These are phyloP conservation scores for Rhynchopsitta pachyrhyncha DNA, from an alignment of 2,113 vertebrate genomes.

Conservation along the genomic window DNA sequence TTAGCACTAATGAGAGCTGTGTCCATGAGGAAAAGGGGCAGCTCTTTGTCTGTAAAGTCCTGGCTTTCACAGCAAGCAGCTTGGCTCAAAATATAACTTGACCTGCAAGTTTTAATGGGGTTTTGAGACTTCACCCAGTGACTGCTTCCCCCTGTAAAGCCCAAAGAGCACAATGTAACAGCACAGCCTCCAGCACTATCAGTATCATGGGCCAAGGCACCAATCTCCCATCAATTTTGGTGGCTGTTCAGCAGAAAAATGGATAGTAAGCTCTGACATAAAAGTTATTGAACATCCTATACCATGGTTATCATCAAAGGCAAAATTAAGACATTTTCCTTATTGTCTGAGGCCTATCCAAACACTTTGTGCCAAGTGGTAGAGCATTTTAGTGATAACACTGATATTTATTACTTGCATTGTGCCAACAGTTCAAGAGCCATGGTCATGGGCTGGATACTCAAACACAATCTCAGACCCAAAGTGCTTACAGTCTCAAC, in stretches of 20 bases:
- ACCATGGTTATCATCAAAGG: background rate
- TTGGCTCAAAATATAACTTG: background rate
- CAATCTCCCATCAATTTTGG: background rate
- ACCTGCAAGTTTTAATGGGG: constrained; percentile 58
- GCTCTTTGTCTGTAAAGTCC: constrained; percentile 16
- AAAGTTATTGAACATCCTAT: background rate
- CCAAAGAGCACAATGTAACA: background rate
- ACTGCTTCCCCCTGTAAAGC: background rate
- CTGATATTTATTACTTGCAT: background rate
- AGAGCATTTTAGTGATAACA: background rate
- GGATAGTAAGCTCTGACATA: background rate
- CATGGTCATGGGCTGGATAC: fast-evolving
- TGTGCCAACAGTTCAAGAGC: background rate
- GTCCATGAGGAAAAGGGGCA: background rate
- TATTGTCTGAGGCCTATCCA: background rate
- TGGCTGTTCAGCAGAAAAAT: background rate
- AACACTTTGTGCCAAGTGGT: background rate
- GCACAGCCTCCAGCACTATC: background rate
- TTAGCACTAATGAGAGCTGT: constrained; percentile 46
- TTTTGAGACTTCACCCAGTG: background rate
- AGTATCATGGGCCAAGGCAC: background rate
- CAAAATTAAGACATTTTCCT: background rate
- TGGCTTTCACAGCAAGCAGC: constrained; percentile 44
- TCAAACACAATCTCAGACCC: background rate
- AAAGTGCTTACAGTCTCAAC: background rate